These are phyloP conservation scores for Eupleurogrammus muticus DNA, from an alignment of 2,797 vertebrate species.

Conservation along the genomic window DNA sequence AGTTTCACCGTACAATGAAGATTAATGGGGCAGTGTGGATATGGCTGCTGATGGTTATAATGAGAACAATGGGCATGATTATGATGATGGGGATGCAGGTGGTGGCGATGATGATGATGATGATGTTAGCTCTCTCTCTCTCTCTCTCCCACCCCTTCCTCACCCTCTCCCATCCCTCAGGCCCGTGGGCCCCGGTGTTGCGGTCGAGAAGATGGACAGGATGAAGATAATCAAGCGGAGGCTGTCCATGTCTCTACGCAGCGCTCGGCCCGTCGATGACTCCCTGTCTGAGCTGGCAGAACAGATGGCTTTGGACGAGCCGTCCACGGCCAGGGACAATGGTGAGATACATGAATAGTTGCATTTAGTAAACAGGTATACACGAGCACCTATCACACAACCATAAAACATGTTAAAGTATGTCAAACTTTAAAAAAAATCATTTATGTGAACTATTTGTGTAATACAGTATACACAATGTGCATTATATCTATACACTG, in stretches of 20 bases:
- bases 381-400: conserved; percentile 4
- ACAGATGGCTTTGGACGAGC: conserved; percentile 83
- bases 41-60: conserved; percentile 24
- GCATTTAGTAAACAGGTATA: conserved; percentile 18
- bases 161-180: conserved; percentile 39
- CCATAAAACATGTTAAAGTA: not conserved
- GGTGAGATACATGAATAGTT: conserved; percentile 74
- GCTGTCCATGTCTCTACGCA: conserved; percentile 87
- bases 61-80: conserved; percentile 23
- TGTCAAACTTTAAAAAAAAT: not conserved
- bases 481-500: not conserved
- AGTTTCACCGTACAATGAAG: conserved; percentile 51
- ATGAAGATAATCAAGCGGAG: conserved; percentile 89
- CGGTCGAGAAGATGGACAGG: conserved; percentile 83
- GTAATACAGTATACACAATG: not conserved
- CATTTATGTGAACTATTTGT: not conserved
- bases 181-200: conserved; percentile 64
- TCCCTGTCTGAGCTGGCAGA: conserved; percentile 86
- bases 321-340: conserved; percentile 76
- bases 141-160: not conserved
- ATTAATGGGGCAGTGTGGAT: conserved; percentile 30
- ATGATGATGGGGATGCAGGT: conserved; percentile 32
- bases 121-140: conserved; percentile 23
- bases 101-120: conserved; percentile 33
- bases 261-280: conserved; percentile 85